Conservation (phyloP, 2,888 invertebrate genomes). For the Luperina testacea region DNA sequence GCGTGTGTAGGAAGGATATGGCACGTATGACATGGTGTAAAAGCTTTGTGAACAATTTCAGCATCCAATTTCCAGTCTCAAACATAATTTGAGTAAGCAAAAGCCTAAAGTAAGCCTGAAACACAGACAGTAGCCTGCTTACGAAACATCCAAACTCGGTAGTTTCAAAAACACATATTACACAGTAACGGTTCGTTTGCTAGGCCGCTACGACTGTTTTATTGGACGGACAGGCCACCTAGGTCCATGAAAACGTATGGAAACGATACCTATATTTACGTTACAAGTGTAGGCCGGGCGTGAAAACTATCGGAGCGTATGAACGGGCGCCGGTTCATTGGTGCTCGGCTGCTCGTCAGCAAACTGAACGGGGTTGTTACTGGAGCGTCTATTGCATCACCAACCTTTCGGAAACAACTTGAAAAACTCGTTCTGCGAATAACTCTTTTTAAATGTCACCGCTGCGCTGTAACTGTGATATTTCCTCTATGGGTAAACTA, state of each 20-base stretch:
- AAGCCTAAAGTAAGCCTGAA: not conserved
- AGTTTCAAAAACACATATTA: conserved; percentile 3
- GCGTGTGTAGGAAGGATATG: conserved; percentile 9
- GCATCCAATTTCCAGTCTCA: not conserved
- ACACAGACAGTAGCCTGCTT: not conserved
- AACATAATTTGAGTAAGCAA: not conserved
- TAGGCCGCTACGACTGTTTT: conserved; percentile 14
- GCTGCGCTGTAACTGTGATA: not conserved
- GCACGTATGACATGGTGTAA: not conserved
- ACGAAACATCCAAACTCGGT: not conserved
- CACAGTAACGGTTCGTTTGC: conserved; percentile 21
- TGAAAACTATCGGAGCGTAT: conserved; percentile 67
- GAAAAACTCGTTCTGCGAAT: conserved; percentile 2
- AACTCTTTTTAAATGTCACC: conserved; percentile 5
- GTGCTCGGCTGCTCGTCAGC: conserved; percentile 67
- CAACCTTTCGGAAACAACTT: conserved; percentile 15
- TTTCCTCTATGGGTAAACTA: not conserved
- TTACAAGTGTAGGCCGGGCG: conserved; percentile 43
- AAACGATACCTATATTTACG: conserved; percentile 22
- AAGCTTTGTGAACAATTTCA: not conserved
- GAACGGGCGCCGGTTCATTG: conserved; percentile 68
- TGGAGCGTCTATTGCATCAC: conserved; percentile 59
- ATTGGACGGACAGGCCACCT: conserved; percentile 11
- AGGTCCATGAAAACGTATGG: conserved; percentile 17
- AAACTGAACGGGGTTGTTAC: conserved; percentile 63